Evolutionary conservation across 2,888 invertebrate genomes (phyloP), one percentile per base, ranked within the genome.

Genomic region (Slavum lentiscoides): DNA sequence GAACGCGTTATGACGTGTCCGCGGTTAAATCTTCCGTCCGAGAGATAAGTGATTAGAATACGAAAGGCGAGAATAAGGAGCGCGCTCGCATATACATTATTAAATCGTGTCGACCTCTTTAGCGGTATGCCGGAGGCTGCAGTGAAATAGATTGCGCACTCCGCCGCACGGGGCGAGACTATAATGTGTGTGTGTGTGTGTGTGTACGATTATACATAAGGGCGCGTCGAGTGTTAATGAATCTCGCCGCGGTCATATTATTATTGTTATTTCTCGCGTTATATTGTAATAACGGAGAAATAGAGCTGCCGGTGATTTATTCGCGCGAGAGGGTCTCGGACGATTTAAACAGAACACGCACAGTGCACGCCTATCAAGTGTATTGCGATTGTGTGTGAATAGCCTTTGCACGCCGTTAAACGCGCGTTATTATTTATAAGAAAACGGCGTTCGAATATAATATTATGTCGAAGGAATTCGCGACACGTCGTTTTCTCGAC

Each of bases 11-110:
- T 72, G 69, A 70, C 80, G 80, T 64, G 80, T 72, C 55, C 19
- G 64, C 53, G 72, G 70, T 80, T 72, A 58, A 80, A 80, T 80
- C 77, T 64, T 72, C 80, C 64, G 80, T 80, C 64, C 23, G 64
- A 70, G 39, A 77, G 77, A 77, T 77, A 77, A 77, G 77, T 69
- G 59, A 69, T 66, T 62, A n/a, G n/a, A n/a, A n/a, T n/a, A 53
- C 69, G 69, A 77, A 62, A 69, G 76, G 68, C 30, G 30, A 30
- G 30, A 30, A 30, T 30, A 30, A 76, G 17, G 49, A 49, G 9
- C 23, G 19, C 23, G 59, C 6, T 43, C 30, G 68, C 21, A 62
- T 62, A 69, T n/a, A n/a, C n/a, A n/a, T 61, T 75, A 64, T 30
- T 66, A 53, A 30, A 73, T 8, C 17, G 59, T 37, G 30, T 30